Evolutionary conservation across 2,888 invertebrate genomes (phyloP), one percentile per base, ranked within the genome.

Genomic region (Ceraclea dissimilis): DNA sequence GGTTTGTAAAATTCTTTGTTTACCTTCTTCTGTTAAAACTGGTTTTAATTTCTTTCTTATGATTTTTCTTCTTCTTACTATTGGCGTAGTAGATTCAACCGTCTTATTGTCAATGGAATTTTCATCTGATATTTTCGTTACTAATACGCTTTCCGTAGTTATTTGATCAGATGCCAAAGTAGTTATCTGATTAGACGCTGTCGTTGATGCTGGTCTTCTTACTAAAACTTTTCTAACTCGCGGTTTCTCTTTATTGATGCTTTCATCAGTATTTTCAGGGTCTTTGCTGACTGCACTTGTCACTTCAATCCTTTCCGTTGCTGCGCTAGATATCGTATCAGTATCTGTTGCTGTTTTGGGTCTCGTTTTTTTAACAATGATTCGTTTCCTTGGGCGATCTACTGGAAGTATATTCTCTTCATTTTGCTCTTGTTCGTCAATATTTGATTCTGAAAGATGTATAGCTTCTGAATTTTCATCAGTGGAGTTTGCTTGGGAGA

Each of bases 381-480:
- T 64, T 58, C 68, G 67, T 33, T 67, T 67, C 64, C 67, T 71
- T 2, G 70, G 69, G 26, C 59, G 57, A 54, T 62, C 65, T 50
- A 66, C 65, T 33, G 62, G 67, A 26, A 60, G 26, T 21, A 11
- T 57, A 13, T 64, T 61, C 52, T 71, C 71, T 26, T 44, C 55
- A 17, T 70, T 67, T n/a, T 76, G 75, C 64, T 75, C 76, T 62
- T 75, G 72, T 62, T 75, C 76, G 65, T 70, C 75, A 58, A 76
- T 73, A n/a, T 75, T 70, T 66, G 72, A 75, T 67, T 77, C 78
- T n/a, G 78, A 78, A 44, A 77, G 65, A 53, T 69, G 67, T 59
- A 77, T 76, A 59, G 75, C 52, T 52, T 62, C 70, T 55, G 76
- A 74, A 26, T 66, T 60, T 58, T 72, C 73, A 17, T 71, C 70